Evolutionary conservation across 2,888 invertebrate species (phyloP), one percentile per base, ranked within the genome.

Genomic region (Cheilosia impressa): DNA sequence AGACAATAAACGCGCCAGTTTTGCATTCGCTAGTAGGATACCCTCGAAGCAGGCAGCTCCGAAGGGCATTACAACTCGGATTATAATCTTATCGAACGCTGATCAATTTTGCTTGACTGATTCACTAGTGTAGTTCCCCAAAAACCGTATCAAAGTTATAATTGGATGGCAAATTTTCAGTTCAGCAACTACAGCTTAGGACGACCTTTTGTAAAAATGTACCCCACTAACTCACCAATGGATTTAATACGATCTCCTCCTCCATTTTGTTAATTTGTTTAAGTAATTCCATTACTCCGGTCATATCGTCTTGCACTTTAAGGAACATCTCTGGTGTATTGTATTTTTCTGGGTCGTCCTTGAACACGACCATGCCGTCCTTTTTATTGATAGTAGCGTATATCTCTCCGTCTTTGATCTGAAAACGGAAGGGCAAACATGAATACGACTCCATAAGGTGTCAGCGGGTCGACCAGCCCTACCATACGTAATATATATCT

Each of bases 371-470:
- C 98, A 99, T 99, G 15, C 99, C 98, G 93, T 99, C 98, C 92
- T 97, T 97, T 93, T 98, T 98, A 93, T 98, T 98, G 88, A 99
- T 98, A 89, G 97, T 97, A 31, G 99, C 99, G 93, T 96, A 98
- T 89, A 99, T 99, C 93, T 98, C 98, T 71, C 97, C 97, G 91
- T 98, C 98, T 93, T 98, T 98, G 90, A 99, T 99, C 98, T 98
- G 22, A 2, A 13, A 6, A 19, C 2, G 19, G 17, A n/a, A 3
- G 3, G 3, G 17, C 47, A 47, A 47, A 47, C 6, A 3, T 9
- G n/a, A 17, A 19, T 0, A 43, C n/a, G n/a, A n/a, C 43, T 4
- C 6, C 7, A 4, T 17, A 5, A 43, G 2, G 10, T 5, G 3
- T 2, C 38, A 2, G 9, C 1, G 9, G 1, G 19, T 4, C n/a